Percentiles rank a stretch among this genome's conserved stretches.
phyloP scores from a whole-genome alignment of 2,113 vertebrate genomes.

The Cryptomyrus ogoouensis region DNA sequence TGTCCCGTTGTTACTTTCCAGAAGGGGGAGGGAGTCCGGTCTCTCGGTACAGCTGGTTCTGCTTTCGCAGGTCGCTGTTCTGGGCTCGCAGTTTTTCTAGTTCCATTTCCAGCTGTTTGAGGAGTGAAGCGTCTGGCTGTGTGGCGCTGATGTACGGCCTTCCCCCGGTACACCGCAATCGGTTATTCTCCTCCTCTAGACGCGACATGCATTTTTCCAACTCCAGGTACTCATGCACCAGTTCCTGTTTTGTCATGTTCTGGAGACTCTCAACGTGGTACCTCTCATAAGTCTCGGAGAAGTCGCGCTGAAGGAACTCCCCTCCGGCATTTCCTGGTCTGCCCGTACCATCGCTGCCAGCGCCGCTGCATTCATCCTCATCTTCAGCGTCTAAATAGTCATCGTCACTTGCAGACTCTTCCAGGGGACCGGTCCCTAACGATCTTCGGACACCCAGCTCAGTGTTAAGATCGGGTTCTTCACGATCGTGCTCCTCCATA shows the following conservation, averaged over 20 bases:
- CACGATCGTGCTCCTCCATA: conserved; percentile 97
- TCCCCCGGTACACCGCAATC: conserved; percentile 64
- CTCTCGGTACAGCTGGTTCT: conserved; percentile 52
- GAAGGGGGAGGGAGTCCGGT: conserved; percentile 17
- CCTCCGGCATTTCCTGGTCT: conserved; percentile 72
- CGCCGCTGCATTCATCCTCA: conserved; percentile 73
- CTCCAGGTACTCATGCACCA: conserved; percentile 92
- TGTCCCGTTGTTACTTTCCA: conserved; percentile 17
- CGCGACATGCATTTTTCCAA: conserved; percentile 51
- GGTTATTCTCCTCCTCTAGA: conserved; percentile 81
- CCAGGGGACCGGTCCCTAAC: conserved; percentile 53
- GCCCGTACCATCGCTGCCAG: conserved; percentile 85
- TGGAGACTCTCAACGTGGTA: conserved; percentile 93
- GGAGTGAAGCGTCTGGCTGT: conserved; percentile 47
- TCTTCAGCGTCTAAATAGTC: conserved; percentile 78
- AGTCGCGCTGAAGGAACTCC: conserved; percentile 92
- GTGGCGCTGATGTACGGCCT: conserved; percentile 46
- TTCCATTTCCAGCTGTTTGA: conserved; percentile 65
- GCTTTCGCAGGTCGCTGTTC: conserved; percentile 63
- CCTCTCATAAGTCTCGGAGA: conserved; percentile 93
- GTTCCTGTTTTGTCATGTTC: conserved; percentile 97
- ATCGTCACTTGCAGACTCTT: conserved; percentile 76
- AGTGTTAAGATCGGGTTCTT: conserved; percentile 91
- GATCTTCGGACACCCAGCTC: conserved; percentile 63
- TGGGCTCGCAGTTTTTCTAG: conserved; percentile 68